phyloP scores from a whole-genome alignment of 2,888 invertebrate species.

The Chymomyza caudatula region DNA sequence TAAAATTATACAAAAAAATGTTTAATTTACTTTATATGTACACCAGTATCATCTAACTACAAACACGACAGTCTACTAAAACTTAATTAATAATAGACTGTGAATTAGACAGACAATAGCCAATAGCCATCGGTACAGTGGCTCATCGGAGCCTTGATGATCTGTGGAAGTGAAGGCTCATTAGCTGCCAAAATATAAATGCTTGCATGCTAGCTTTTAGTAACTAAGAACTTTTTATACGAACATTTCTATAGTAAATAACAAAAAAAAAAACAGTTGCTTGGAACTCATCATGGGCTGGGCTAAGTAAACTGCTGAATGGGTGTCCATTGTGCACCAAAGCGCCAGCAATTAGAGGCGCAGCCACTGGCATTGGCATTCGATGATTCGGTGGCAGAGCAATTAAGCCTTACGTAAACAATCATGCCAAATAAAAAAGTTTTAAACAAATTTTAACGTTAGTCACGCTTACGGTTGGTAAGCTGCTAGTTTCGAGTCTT shows the following conservation, averaged over 20 bases:
- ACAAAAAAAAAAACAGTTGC: neutral
- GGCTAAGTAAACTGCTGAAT: conserved; percentile 29
- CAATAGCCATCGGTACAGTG: conserved; percentile 2
- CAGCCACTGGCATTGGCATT: neutral
- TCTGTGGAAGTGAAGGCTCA: conserved; percentile 45
- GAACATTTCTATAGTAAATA: neutral
- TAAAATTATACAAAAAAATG: neutral
- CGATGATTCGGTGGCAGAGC: neutral
- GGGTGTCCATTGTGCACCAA: conserved; percentile 43
- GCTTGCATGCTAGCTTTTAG: conserved; percentile 29
- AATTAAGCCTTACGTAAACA: conserved; percentile 49
- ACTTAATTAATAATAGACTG: neutral
- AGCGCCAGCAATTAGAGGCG: conserved; percentile 53
- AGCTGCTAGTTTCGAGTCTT: conserved; percentile 18
- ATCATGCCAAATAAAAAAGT: conserved; percentile 25
- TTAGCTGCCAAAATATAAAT: conserved; percentile 33
- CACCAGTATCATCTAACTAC: neutral
- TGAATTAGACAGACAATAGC: neutral
- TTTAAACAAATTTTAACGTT: conserved; percentile 63
- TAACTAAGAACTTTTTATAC: conserved; percentile 43
- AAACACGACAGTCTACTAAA: neutral
- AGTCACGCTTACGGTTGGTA: conserved; percentile 45
- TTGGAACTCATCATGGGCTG: neutral
- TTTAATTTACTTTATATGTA: neutral
- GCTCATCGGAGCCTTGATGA: conserved; percentile 54